Evolutionary conservation across 2,888 invertebrate species (phyloP).

Genomic region (Icerya purchasi): DNA sequence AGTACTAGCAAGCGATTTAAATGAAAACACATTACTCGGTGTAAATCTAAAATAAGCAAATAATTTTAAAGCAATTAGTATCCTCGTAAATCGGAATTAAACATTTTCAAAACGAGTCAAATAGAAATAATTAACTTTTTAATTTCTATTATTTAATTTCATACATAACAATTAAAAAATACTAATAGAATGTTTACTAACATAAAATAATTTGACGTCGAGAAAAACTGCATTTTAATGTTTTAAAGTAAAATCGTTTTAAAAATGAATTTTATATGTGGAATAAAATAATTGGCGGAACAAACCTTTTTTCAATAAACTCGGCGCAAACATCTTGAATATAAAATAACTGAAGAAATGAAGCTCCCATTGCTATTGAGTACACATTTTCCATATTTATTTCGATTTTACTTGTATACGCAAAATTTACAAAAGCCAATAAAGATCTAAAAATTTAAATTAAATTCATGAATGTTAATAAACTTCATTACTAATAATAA

Average conservation of each 20-base stretch:
- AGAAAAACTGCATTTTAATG: no score
- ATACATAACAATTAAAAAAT: no score
- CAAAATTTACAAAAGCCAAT: constrained; percentile 45
- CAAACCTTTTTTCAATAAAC: constrained; percentile 34
- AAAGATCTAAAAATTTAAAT: no score
- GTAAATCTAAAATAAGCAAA: constrained; percentile 35
- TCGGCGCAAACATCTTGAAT: constrained; percentile 66
- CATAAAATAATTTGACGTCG: no score
- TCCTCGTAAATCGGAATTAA: no score
- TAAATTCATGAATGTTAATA: no score
- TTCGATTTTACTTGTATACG: constrained; percentile 56
- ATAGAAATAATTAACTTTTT: no score
- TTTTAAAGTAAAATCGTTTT: no score
- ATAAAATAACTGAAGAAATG: constrained; percentile 53
- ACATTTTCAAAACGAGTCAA: no score
- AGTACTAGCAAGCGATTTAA: constrained; percentile 57
- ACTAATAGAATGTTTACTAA: no score
- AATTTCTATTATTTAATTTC: no score
- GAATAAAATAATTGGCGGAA: neutral
- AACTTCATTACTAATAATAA: no score
- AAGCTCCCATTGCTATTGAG: constrained; percentile 61
- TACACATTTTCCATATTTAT: constrained; percentile 63
- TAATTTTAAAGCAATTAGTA: constrained; percentile 15
- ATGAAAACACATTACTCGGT: constrained; percentile 57
- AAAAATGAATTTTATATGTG: neutral